Base-by-base conservation (phyloP, 2,888 invertebrate genomes). In the Dimorphilus gyrociliatus region DNA sequence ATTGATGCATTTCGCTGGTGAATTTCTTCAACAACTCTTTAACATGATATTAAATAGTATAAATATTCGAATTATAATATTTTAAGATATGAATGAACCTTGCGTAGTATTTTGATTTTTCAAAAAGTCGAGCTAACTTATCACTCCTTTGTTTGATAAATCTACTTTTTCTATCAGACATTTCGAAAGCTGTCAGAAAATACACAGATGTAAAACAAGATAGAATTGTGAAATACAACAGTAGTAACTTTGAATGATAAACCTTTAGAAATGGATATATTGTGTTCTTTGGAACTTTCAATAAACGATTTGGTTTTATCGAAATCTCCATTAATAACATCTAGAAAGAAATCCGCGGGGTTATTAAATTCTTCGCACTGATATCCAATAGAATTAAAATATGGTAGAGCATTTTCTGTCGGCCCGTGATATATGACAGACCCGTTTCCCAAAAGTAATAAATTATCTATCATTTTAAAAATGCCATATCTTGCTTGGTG, bases 401-500 rank as follows among this genome's bases (percentile, higher is more conserved):
- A 50, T 17, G 45, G 39, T 3, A 57, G 41, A 7, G 52, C 45
- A 13, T 55, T 45, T 5, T 34, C 16, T 8, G 48, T 31, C 4
- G 47, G 46, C 1, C 60, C 59, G 36, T 55, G 53, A 34, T 54
- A 60, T 1, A 58, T 50, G 10, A 44, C 40, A 26, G 50, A 43
- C 16, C 60, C 61, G 5, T 40, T 34, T 8, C 48, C 48, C 19
- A 61, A 34, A 16, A 60, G 37, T 29, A 50, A 44, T 3, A 60
- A 34, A 12, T 39, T 41, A 37, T 59, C 58, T 44, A 60, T 59
- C 36, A 51, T 40, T n/a, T 50, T 42, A 41, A 45, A 60, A 26
- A 60, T 60, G 31, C 53, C 51, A 35, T 45, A 60, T 14, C 57
- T 41, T 1, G 61, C 59, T 42, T 61, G 61, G 39, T 61, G 60